These are phyloP conservation scores for Podabrus alpinus DNA, from an alignment of 2,888 invertebrate genomes.

Conservation along the genomic window DNA sequence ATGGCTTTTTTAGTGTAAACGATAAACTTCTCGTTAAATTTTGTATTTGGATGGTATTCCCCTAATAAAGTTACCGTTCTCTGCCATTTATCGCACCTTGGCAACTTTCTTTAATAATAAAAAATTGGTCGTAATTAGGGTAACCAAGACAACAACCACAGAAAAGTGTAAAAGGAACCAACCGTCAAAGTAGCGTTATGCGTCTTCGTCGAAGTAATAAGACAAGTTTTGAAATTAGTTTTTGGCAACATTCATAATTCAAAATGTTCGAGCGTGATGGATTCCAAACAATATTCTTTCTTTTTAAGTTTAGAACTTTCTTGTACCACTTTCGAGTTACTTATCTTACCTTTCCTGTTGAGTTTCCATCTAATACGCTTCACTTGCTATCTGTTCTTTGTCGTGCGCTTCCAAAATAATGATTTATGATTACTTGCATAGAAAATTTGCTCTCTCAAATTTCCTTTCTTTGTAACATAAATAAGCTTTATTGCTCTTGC, in stretches of 20 bases:
- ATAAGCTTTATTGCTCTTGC: slow-evolving; percentile 15
- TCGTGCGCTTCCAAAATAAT: slow-evolving; percentile 20
- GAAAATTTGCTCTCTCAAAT: not conserved
- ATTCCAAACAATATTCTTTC: slow-evolving; percentile 22
- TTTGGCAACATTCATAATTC: slow-evolving; percentile 19
- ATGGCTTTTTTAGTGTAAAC: slow-evolving; percentile 9
- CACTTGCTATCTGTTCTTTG: slow-evolving; percentile 28
- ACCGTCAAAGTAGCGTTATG: slow-evolving; percentile 4
- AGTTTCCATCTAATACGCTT: slow-evolving; percentile 20
- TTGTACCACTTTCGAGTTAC: slow-evolving; percentile 14
- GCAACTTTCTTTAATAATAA: slow-evolving; percentile 6
- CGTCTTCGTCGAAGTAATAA: slow-evolving; percentile 19
- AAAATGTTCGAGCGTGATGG: slow-evolving; percentile 16
- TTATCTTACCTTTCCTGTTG: slow-evolving; percentile 25
- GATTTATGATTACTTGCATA: slow-evolving; percentile 25
- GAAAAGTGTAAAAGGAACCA: not conserved
- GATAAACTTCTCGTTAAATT: slow-evolving; percentile 18
- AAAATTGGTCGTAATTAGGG: slow-evolving; percentile 13
- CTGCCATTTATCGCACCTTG: not conserved
- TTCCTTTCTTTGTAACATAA: slow-evolving; percentile 11
- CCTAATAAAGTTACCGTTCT: slow-evolving; percentile 4
- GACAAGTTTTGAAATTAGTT: slow-evolving; percentile 27
- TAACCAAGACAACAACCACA: slow-evolving; percentile 5
- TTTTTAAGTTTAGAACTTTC: slow-evolving; percentile 18
- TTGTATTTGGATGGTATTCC: not conserved